Evolutionary conservation across 2,888 invertebrate genomes (phyloP), one percentile per base, ranked within the genome.

Genomic region (Frankliniella intonsa): DNA sequence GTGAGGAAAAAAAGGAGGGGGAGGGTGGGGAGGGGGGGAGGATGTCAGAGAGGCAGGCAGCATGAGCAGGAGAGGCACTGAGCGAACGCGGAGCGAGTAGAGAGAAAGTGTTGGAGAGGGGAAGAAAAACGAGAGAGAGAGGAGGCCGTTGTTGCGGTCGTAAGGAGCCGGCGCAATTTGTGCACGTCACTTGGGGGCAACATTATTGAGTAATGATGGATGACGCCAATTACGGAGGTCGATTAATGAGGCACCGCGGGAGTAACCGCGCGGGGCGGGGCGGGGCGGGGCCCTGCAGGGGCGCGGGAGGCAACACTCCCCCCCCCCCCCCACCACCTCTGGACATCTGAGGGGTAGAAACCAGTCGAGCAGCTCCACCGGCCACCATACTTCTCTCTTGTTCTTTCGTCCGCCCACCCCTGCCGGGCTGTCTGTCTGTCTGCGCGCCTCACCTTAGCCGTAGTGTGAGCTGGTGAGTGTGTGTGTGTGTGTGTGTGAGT

Each of bases 201-300:
- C 69, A 22, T 76, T 25, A 76, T 76, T 25, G 69, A 76, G 69
- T 22, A 76, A 76, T 76, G 69, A 76, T 76, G 69, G 69, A 76
- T 76, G 69, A 25, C 69, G 69, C 12, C 69, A 25, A 76, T 76
- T 76, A 76, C 25, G 25, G 62, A 1, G 9, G 55, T 55, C 55
- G 55, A 55, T 55, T 19, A 55, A 55, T 55, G 55, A 14, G 55
- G 14, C 55, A 19, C 55, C 19, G 38, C 38, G 38, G 38, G 38
- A 38, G 38, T 38, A 38, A 38, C 2, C 2, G 38, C 3, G 38
- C 3, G 38, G 38, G 38, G 38, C 38, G 2, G 38, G 5, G 5
- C 3, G 38, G 38, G 38, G 38, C 2, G 38, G 38, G 38, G 38
- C n/a, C n/a, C n/a, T n/a, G n/a, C n/a, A n/a, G n/a, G n/a, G n/a